Evolutionary conservation across 1,140 invertebrate genomes (phyloP).

Genomic region (Capitella teleta): DNA sequence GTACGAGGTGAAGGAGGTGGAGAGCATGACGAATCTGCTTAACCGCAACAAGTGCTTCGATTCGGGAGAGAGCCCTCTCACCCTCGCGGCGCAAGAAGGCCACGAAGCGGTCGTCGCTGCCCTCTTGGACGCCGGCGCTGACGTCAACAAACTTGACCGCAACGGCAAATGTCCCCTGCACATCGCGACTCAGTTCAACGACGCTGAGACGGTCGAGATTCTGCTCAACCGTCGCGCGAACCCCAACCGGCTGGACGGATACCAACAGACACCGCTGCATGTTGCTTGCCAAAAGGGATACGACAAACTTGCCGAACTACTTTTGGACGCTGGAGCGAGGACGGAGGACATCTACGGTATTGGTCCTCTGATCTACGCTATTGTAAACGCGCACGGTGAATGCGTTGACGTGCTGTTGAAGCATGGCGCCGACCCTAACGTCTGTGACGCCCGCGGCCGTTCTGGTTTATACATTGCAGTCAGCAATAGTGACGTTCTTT

Average conservation of each 20-base stretch:
- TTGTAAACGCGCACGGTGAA: slow-evolving; percentile 68
- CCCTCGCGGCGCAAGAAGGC: slow-evolving; percentile 9
- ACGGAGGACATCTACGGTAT: neutral
- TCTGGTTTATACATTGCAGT: slow-evolving; percentile 6
- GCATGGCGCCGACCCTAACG: slow-evolving; percentile 52
- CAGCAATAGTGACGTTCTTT: neutral
- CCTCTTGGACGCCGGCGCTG: slow-evolving; percentile 4
- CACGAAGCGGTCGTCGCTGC: slow-evolving; percentile 10
- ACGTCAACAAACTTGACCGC: slow-evolving; percentile 9
- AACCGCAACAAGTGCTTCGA: slow-evolving; percentile 11
- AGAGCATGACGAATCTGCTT: slow-evolving; percentile 6
- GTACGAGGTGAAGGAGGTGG: slow-evolving; percentile 9
- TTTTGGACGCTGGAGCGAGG: slow-evolving; percentile 4
- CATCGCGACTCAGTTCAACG: slow-evolving; percentile 6
- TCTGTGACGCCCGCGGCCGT: slow-evolving; percentile 27
- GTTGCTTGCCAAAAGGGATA: slow-evolving; percentile 7
- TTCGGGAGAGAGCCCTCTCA: slow-evolving; percentile 10
- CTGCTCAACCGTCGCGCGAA: slow-evolving; percentile 2
- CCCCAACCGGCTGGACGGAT: slow-evolving; percentile 1
- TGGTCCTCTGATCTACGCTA: slow-evolving; percentile 58
- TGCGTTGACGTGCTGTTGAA: slow-evolving; percentile 52
- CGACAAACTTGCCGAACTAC: neutral
- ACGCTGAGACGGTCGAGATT: slow-evolving; percentile 10
- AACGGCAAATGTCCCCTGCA: slow-evolving; percentile 8
- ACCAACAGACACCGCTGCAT: slow-evolving; percentile 5